These are phyloP conservation scores for Cybosia mesomella DNA, from an alignment of 2,888 invertebrate species.

Conservation along the genomic window DNA sequence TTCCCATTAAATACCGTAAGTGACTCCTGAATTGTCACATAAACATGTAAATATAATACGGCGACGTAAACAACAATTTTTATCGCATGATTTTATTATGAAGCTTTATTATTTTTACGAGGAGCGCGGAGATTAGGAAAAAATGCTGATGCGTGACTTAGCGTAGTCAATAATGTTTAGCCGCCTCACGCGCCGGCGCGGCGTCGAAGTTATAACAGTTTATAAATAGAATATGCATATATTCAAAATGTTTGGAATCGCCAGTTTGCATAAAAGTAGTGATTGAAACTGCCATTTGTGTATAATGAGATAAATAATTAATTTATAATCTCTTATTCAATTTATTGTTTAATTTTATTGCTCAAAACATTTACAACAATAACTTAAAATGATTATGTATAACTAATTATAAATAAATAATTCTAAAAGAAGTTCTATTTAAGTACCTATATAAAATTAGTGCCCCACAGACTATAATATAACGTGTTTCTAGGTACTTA, in stretches of 20 bases:
- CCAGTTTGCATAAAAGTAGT: background rate
- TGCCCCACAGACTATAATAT: no score
- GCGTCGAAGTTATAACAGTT: constrained; percentile 23
- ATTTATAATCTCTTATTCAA: no score
- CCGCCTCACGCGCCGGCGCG: no score
- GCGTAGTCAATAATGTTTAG: constrained; percentile 32
- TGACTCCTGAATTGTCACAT: constrained; percentile 39
- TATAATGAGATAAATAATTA: no score
- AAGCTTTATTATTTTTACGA: constrained; percentile 52
- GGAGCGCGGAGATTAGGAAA: constrained; percentile 36
- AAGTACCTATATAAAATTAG: no score
- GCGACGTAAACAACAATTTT: constrained; percentile 43
- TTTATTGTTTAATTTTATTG: no score
- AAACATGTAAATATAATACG: constrained; percentile 50
- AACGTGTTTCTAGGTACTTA: no score
- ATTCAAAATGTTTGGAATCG: background rate
- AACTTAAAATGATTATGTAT: no score
- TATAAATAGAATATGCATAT: constrained; percentile 23
- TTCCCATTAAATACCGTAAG: constrained; percentile 30
- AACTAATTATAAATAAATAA: no score
- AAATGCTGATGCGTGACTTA: constrained; percentile 32
- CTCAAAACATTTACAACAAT: no score
- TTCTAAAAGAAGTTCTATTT: no score
- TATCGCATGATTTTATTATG: constrained; percentile 41
- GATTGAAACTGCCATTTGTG: background rate